Evolutionary conservation across 2,113 vertebrate species (phyloP).

Genomic region (Alectura lathami): DNA sequence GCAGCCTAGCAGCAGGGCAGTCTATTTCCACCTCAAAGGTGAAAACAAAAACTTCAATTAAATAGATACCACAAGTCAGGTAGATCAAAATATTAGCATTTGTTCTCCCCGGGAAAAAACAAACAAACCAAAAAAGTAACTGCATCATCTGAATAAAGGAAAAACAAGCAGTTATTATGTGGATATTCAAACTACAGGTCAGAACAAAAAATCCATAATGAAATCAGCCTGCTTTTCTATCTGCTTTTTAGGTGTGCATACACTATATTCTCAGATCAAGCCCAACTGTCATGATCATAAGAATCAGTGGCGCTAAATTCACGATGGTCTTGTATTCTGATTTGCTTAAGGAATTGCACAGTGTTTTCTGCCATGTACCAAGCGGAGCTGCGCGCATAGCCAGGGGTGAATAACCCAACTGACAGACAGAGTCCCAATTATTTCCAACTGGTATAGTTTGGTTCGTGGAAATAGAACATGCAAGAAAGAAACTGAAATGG

Average conservation of each 20-base stretch:
- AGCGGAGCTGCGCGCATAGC: background rate
- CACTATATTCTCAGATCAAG: background rate
- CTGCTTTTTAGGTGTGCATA: background rate
- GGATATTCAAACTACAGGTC: background rate
- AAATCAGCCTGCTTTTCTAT: background rate
- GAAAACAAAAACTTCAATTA: background rate
- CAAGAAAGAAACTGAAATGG: background rate
- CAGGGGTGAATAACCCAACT: background rate
- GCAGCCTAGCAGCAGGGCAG: conserved; percentile 14
- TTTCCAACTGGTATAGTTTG: background rate
- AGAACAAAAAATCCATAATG: background rate
- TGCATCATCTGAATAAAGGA: background rate
- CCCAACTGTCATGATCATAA: background rate
- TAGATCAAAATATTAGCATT: background rate
- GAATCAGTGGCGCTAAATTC: background rate
- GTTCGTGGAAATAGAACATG: background rate
- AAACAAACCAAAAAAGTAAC: background rate
- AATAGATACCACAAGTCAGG: background rate
- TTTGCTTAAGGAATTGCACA: background rate
- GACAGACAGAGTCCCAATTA: background rate
- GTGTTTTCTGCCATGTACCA: background rate
- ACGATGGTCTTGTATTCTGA: background rate
- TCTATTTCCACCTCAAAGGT: background rate
- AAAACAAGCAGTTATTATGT: background rate
- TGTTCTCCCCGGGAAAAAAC: background rate